phyloP scores from a whole-genome alignment of 35 echinoderm and acorn worm species.

The Ophioderma brevispina region DNA sequence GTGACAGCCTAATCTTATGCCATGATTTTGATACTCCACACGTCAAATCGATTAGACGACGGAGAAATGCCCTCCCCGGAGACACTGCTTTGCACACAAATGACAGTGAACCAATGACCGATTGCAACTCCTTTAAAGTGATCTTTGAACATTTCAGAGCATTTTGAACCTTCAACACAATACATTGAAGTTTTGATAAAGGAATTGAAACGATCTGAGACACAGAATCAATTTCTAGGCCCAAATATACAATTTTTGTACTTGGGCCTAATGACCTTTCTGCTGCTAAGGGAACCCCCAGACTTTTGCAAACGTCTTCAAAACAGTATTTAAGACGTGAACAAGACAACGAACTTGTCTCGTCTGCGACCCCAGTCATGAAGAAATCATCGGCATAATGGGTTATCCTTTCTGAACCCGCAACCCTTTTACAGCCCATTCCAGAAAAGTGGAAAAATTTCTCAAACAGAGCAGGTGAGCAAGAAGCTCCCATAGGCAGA shows the following conservation, averaged over 20 bases:
- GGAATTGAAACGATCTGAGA: constrained; percentile 9
- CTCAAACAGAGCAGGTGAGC: background rate
- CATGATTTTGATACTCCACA: background rate
- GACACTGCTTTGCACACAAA: constrained; percentile 53
- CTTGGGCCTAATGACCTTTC: constrained; percentile 45
- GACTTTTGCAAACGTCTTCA: background rate
- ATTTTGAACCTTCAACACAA: background rate
- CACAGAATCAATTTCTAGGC: constrained; percentile 33
- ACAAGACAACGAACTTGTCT: background rate
- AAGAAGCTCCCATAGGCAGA: background rate
- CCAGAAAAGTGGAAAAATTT: background rate
- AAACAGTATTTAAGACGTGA: background rate
- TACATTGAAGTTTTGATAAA: background rate
- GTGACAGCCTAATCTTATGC: constrained; percentile 21
- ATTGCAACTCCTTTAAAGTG: constrained; percentile 38
- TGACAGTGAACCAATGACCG: constrained; percentile 30
- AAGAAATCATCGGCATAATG: constrained; percentile 53
- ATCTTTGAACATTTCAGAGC: constrained; percentile 17
- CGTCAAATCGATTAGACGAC: constrained; percentile 40
- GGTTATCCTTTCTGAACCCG: background rate
- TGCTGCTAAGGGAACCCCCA: constrained; percentile 7
- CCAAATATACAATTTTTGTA: background rate
- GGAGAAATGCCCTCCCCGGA: constrained; percentile 37
- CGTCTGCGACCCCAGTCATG: background rate
- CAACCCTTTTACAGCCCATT: background rate